These are phyloP conservation scores for Calidris pygmaea DNA, from an alignment of 2,113 vertebrate species.

Conservation along the genomic window DNA sequence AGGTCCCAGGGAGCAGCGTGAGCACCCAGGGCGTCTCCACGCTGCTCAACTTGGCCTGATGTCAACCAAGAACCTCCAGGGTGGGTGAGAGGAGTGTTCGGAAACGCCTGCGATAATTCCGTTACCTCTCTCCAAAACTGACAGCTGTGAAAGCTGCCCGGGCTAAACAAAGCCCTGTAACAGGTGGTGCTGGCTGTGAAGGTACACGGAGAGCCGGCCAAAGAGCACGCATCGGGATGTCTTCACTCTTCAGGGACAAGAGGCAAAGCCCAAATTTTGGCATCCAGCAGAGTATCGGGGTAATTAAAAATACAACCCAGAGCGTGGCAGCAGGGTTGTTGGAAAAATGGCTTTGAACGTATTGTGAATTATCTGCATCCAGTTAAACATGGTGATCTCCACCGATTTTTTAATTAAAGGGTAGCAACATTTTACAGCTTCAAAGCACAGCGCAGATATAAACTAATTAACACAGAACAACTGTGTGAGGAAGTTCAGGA, in stretches of 20 bases:
- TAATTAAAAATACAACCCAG: neutral
- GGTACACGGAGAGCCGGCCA: neutral
- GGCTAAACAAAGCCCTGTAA: too few relatives aligned
- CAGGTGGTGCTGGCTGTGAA: fast-evolving
- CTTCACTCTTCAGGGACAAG: neutral
- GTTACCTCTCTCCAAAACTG: neutral
- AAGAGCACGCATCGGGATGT: fast-evolving
- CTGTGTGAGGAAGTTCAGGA: neutral
- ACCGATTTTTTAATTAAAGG: neutral
- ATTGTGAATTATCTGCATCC: neutral
- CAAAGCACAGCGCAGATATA: neutral
- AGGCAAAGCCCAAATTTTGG: neutral
- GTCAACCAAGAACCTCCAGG: neutral
- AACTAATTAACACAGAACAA: neutral
- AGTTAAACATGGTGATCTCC: neutral
- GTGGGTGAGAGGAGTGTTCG: neutral
- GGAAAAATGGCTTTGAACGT: neutral
- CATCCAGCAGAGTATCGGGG: neutral
- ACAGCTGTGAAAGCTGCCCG: neutral
- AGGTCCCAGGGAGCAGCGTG: too few relatives aligned
- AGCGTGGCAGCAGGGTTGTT: fast-evolving
- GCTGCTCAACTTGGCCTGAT: neutral
- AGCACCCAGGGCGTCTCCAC: neutral
- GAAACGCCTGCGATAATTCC: neutral
- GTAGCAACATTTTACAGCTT: neutral